Conservation (phyloP, 1,140 invertebrate genomes). For the Leptonema lineaticorne region DNA sequence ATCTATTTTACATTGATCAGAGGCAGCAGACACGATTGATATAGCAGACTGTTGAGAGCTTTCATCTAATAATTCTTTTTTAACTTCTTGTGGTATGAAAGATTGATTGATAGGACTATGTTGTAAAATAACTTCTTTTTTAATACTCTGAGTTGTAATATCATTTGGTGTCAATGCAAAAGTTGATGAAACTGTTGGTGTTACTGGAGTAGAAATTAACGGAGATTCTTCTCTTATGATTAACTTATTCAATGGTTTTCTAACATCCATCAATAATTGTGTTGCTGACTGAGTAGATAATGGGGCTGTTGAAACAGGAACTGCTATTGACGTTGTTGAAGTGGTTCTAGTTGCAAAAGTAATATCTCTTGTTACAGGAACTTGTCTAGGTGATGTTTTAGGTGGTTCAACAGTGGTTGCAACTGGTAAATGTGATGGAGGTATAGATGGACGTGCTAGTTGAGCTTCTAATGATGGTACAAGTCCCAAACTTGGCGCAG, state of each 20-base stretch:
- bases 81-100: slow-evolving; percentile 58
- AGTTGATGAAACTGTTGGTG: slow-evolving; percentile 40
- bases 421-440: slow-evolving; percentile 57
- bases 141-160: slow-evolving; percentile 45
- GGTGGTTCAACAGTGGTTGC: slow-evolving; percentile 59
- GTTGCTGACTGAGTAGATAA: slow-evolving; percentile 50
- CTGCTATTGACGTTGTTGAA: slow-evolving; percentile 42
- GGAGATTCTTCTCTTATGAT: slow-evolving; percentile 39
- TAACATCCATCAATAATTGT: slow-evolving; percentile 55
- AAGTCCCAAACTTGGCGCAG: slow-evolving; percentile 63
- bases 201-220: slow-evolving; percentile 44
- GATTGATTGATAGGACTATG: slow-evolving; percentile 54
- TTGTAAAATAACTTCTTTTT: slow-evolving; percentile 56
- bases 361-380: slow-evolving; percentile 54
- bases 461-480: slow-evolving; percentile 74
- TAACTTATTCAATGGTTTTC: slow-evolving; percentile 49
- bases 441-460: slow-evolving; percentile 68
- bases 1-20: slow-evolving; percentile 60
- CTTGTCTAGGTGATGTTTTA: slow-evolving; percentile 54
- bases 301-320: slow-evolving; percentile 32
- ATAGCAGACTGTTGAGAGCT: slow-evolving; percentile 60
- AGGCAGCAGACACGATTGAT: slow-evolving; percentile 57
- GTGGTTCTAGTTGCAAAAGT: slow-evolving; percentile 57
- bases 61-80: slow-evolving; percentile 63
- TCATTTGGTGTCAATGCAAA: slow-evolving; percentile 34